Conservation (phyloP, 1,140 invertebrate genomes). For the Homarus americanus region DNA sequence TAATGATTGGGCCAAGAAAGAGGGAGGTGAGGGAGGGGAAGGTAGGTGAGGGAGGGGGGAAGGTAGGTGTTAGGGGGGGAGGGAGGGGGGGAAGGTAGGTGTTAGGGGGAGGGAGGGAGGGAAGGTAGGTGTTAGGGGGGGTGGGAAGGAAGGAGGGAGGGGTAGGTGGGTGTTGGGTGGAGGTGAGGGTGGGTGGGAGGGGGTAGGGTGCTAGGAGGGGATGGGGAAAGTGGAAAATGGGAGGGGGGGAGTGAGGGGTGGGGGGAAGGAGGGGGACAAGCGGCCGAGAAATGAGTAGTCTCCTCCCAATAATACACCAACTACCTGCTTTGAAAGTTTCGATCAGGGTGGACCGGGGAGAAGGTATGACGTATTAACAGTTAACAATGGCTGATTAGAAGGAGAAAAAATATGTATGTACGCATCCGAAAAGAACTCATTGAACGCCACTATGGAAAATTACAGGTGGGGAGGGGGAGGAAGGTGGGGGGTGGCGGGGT, state of each 20-base stretch:
- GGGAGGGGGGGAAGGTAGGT: not conserved
- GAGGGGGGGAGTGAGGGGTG: not conserved
- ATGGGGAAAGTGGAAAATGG: not conserved
- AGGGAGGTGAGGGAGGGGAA: not conserved
- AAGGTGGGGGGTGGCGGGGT: not conserved
- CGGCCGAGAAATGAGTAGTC: not conserved
- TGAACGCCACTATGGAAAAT: not conserved
- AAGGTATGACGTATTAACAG: not conserved
- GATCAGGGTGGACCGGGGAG: not conserved
- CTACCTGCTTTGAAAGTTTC: not conserved
- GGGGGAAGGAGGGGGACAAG: not conserved
- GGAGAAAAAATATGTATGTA: not conserved
- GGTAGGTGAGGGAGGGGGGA: not conserved
- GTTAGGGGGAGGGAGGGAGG: not conserved
- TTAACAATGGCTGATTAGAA: not conserved
- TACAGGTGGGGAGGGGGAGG: not conserved
- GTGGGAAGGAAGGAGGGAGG: not conserved
- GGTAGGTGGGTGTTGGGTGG: not conserved
- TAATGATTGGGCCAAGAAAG: not conserved
- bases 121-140: not conserved
- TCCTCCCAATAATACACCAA: not conserved
- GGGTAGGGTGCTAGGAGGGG: not conserved
- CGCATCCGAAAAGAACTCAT: not conserved
- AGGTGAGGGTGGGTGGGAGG: not conserved
- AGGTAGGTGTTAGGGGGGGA: not conserved